Evolutionary conservation across 1,140 invertebrate genomes (phyloP).

Genomic region (Aphelinus atriplicis): DNA sequence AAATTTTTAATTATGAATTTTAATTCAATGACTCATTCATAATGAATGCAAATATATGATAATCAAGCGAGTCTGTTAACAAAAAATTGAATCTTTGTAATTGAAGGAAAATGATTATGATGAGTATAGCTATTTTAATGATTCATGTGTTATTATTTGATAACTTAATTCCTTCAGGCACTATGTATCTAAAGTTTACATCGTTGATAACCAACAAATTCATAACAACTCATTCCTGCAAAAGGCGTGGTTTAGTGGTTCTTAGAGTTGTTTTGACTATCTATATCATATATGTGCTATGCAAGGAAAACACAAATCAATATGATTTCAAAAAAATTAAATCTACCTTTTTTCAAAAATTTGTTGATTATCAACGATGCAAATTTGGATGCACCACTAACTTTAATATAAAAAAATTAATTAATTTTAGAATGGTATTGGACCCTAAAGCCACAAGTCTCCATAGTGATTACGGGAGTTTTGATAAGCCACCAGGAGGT

Average conservation of each 20-base stretch:
- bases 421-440: constrained; percentile 67
- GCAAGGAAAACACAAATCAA: not conserved
- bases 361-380: not conserved
- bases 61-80: too few relatives aligned
- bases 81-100: too few relatives aligned
- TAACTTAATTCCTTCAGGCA: too few relatives aligned
- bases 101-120: too few relatives aligned
- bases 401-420: constrained; percentile 5
- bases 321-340: not conserved
- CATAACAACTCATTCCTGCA: not conserved
- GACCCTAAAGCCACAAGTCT: constrained; percentile 66
- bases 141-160: too few relatives aligned
- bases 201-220: not conserved
- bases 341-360: too few relatives aligned
- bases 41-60: too few relatives aligned
- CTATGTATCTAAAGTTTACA: not conserved
- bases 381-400: not conserved
- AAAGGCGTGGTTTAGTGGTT: not conserved
- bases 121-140: too few relatives aligned
- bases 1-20: too few relatives aligned
- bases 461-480: constrained; percentile 70
- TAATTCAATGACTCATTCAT: too few relatives aligned
- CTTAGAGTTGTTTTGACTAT: not conserved
- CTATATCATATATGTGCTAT: not conserved
- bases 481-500: constrained; percentile 60